Evolutionary conservation across 2,113 vertebrate genomes (phyloP).

Genomic region (Paramormyrops kingsleyae): DNA sequence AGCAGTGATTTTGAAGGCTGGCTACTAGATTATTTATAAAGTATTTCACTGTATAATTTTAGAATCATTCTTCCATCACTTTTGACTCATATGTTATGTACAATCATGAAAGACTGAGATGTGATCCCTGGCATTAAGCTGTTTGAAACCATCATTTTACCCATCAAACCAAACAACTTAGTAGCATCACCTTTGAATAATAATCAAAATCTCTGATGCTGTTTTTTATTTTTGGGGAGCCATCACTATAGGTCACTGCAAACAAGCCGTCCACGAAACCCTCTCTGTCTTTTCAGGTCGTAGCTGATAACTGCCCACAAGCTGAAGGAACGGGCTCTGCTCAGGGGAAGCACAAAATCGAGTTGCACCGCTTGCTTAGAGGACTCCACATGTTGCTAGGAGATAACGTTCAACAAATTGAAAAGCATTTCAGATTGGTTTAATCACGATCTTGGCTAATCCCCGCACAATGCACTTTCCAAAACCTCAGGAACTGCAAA

Average conservation of each 20-base stretch:
- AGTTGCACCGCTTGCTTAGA: constrained; percentile 56
- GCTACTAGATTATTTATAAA: neutral
- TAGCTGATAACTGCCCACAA: constrained; percentile 52
- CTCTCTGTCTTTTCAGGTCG: constrained; percentile 49
- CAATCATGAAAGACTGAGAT: neutral
- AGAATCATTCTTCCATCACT: neutral
- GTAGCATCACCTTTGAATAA: constrained; percentile 10
- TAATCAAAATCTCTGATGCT: neutral
- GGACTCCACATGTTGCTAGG: constrained; percentile 50
- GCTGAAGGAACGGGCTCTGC: constrained; percentile 47
- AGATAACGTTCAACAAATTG: constrained; percentile 60
- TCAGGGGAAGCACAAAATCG: constrained; percentile 49
- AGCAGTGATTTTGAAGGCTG: neutral
- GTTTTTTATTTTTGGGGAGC: constrained; percentile 21
- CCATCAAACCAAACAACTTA: constrained; percentile 1
- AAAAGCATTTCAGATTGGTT: constrained; percentile 46
- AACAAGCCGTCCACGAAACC: constrained; percentile 42
- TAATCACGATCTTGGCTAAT: constrained; percentile 57
- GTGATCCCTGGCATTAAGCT: neutral
- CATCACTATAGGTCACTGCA: constrained; percentile 37
- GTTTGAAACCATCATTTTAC: neutral
- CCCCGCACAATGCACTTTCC: constrained; percentile 51
- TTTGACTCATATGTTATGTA: neutral
- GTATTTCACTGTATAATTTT: neutral
- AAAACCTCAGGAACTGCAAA: constrained; percentile 50